These are phyloP conservation scores for Coelopa pilipes DNA, from an alignment of 2,888 invertebrate genomes.

Conservation along the genomic window DNA sequence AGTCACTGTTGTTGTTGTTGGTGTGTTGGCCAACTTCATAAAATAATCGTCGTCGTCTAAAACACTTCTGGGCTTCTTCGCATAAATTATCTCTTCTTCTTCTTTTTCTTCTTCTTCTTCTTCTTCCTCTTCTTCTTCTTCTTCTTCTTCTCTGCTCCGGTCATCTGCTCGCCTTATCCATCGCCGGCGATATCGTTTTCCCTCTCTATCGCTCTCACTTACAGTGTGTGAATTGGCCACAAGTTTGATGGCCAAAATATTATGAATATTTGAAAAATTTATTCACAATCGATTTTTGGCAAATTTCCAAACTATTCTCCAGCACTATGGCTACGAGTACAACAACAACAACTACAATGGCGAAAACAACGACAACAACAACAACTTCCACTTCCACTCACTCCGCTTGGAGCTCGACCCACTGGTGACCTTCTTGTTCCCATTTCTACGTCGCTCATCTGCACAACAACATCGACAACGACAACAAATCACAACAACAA, in stretches of 20 bases:
- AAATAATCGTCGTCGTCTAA: not conserved
- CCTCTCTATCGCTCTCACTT: too few relatives aligned
- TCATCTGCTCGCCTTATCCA: not conserved
- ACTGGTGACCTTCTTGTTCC: slow-evolving; percentile 21
- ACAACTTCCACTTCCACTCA: not conserved
- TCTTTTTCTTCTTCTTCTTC: not conserved
- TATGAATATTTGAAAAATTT: not conserved
- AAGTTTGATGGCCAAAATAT: not conserved
- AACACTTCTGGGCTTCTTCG: slow-evolving; percentile 1
- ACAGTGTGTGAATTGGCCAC: too few relatives aligned
- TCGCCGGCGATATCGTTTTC: not conserved
- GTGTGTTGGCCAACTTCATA: slow-evolving; percentile 4
- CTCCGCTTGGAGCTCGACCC: not conserved
- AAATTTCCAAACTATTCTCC: slow-evolving; percentile 18
- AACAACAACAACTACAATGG: not conserved
- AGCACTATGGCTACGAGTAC: not conserved
- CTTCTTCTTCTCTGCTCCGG: not conserved
- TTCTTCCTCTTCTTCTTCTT: not conserved
- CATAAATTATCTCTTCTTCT: not conserved
- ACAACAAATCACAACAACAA: too few relatives aligned
- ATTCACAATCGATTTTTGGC: slow-evolving; percentile 21
- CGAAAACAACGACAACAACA: too few relatives aligned
- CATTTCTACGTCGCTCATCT: not conserved
- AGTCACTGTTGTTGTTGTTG: too few relatives aligned
- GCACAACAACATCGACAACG: too few relatives aligned